Evolutionary conservation across 2,797 vertebrate genomes (phyloP), one percentile per base, ranked within the genome.

Genomic region (Manis crassicaudata): DNA sequence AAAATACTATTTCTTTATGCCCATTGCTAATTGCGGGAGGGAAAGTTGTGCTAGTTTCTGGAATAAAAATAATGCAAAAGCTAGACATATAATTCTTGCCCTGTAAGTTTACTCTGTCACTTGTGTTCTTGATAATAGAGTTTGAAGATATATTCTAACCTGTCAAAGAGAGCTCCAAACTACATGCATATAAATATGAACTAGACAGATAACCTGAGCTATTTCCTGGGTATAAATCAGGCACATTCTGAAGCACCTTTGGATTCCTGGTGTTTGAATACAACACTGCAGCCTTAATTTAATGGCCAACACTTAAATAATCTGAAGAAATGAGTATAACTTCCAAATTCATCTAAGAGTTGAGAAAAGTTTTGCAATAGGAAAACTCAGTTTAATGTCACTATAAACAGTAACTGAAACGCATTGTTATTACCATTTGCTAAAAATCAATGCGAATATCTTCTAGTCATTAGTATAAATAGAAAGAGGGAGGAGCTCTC

Each of bases 111-210:
- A 81, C 80, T 79, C 62, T 80, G 79, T 94, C 88, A 76, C 80
- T 68, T 90, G 52, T 70, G 46, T 88, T 96, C 60, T 79, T 58
- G 25, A 70, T 76, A 82, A 93, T 88, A 88, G 73, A 86, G 14
- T 90, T 46, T 96, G 73, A 88, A 72, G 62, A 92, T 43, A 35
- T n/a, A 93, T 88, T 96, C 81, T 72, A 85, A 68, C 35, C 46
- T 92, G 88, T 68, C 92, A 95, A 87, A 95, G 63, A 96, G 60
- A 90, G 87, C 93, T 80, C 72, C 84, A 96, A 93, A 81, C 52
- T n/a, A 90, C 60, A 92, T 40, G 32, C 40, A 72, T 68, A 95
- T 68, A 95, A 93, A 80, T 70, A 88, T 56, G 58, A 91, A 91
- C 37, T 70, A 70, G 68, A 46, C 10, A 46, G 46, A 87, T 93